These are phyloP conservation scores for Pterois miles DNA, from an alignment of 2,797 vertebrate genomes.

Conservation along the genomic window DNA sequence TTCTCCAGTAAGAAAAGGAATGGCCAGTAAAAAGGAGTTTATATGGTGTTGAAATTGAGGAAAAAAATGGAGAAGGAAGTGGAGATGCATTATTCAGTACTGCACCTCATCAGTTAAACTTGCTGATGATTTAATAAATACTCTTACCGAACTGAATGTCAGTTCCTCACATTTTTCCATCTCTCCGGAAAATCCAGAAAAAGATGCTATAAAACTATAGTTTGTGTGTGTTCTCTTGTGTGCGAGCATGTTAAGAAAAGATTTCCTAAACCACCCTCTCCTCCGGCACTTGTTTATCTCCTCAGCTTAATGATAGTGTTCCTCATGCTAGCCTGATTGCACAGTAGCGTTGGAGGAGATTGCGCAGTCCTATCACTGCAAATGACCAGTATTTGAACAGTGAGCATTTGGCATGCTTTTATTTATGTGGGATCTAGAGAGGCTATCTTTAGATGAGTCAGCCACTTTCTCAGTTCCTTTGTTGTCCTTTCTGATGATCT, in stretches of 20 bases:
- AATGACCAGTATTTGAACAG: conserved; percentile 75
- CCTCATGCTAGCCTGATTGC: conserved; percentile 68
- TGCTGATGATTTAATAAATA: neutral
- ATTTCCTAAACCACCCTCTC: conserved; percentile 71
- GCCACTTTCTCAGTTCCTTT: conserved; percentile 71
- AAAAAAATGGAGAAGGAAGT: neutral
- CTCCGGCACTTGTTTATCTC: conserved; percentile 75
- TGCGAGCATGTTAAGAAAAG: conserved; percentile 65
- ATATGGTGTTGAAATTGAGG: neutral
- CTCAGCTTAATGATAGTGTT: conserved; percentile 75
- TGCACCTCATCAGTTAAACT: neutral
- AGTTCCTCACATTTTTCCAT: neutral
- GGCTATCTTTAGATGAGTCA: conserved; percentile 78
- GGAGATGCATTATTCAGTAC: neutral
- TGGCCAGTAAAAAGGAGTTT: neutral
- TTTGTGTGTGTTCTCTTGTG: conserved; percentile 61
- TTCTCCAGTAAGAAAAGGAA: neutral
- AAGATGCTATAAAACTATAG: neutral
- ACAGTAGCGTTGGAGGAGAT: conserved; percentile 65
- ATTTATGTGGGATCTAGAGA: conserved; percentile 64
- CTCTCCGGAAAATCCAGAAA: conserved; percentile 4
- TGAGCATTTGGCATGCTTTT: conserved; percentile 66
- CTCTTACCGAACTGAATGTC: neutral
- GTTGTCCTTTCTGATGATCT: conserved; percentile 48
- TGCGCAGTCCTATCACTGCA: conserved; percentile 68